These are phyloP conservation scores for Chloebia gouldiae DNA, from an alignment of 2,113 vertebrate species.

Conservation along the genomic window DNA sequence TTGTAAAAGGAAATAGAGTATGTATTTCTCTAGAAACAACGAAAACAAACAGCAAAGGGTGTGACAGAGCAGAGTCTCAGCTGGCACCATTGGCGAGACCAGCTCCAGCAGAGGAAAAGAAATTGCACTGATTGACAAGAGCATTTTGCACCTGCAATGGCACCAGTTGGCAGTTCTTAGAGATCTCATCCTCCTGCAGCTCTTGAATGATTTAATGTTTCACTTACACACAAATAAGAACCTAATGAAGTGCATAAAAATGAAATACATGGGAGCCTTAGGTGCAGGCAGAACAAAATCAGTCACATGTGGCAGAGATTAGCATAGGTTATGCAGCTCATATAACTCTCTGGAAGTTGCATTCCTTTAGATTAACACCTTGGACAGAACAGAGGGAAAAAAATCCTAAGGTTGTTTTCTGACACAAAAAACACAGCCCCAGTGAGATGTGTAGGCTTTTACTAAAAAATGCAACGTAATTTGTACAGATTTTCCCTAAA, in stretches of 20 bases:
- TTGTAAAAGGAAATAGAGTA: neutral
- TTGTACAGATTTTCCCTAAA: neutral
- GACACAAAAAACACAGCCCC: neutral
- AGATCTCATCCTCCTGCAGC: neutral
- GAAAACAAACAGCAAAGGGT: conserved; percentile 16
- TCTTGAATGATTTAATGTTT: neutral
- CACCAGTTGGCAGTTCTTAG: neutral
- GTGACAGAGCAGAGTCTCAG: neutral
- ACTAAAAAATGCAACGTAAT: neutral
- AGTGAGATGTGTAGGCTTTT: neutral
- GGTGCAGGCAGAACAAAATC: neutral
- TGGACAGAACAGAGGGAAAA: neutral
- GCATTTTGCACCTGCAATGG: neutral
- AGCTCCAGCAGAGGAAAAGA: neutral
- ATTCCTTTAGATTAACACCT: neutral
- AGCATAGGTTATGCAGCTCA: neutral
- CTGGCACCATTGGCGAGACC: neutral
- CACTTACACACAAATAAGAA: neutral
- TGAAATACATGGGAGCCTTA: neutral
- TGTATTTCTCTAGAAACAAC: conserved; percentile 21
- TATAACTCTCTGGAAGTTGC: neutral
- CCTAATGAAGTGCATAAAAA: neutral
- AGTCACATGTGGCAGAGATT: neutral
- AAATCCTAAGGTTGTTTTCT: neutral
- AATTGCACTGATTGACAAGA: neutral